Evolutionary conservation across 2,888 invertebrate species (phyloP).

Genomic region (Cecidostiba fungosa): DNA sequence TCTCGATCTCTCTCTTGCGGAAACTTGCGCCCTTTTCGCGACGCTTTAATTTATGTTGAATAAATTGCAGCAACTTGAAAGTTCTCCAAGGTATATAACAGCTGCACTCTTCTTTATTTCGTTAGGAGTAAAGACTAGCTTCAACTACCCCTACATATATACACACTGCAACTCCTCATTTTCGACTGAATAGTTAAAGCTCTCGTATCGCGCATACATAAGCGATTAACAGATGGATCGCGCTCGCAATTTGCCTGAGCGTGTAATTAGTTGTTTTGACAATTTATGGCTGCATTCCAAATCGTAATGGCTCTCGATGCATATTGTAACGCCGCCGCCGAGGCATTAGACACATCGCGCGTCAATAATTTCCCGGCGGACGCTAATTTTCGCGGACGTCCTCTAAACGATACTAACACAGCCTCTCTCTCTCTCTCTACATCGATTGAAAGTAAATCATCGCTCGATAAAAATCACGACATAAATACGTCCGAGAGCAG

Average conservation of each 20-base stretch:
- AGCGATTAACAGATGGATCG: constrained; percentile 45
- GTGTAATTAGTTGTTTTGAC: constrained; percentile 54
- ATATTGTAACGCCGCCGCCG: neutral
- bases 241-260: constrained; percentile 20
- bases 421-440: too few species aligned
- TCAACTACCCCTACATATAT: neutral
- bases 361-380: constrained; percentile 14
- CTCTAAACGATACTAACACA: neutral
- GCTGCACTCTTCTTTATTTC: neutral
- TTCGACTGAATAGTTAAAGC: constrained; percentile 28
- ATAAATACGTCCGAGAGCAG: neutral
- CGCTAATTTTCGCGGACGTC: neutral
- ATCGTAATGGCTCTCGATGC: constrained; percentile 13
- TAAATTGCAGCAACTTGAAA: constrained; percentile 46
- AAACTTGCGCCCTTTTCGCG: constrained; percentile 18
- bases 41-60: constrained; percentile 29
- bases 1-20: neutral
- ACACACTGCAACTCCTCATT: neutral
- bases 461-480: constrained; percentile 11
- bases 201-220: constrained; percentile 13
- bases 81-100: neutral
- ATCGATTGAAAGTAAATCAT: neutral
- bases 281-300: constrained; percentile 39
- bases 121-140: neutral
- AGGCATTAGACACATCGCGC: neutral